Evolutionary conservation across 2,797 vertebrate genomes (phyloP), one percentile per base, ranked within the genome.

Genomic region (Melanitta fusca): DNA sequence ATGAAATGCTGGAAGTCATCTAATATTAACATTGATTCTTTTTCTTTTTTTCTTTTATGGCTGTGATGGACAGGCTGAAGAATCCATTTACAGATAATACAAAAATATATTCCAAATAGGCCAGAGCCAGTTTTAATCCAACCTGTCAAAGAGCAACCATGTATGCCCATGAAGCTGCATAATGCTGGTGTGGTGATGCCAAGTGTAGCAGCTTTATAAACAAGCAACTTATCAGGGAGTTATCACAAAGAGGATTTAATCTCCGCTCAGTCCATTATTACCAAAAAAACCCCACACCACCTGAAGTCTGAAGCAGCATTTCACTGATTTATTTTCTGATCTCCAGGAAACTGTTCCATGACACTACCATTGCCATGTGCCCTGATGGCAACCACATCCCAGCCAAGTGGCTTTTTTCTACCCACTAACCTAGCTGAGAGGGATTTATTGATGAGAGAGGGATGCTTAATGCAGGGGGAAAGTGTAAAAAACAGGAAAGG

Each of bases 341-440:
- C 45, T 60, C 38, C 11, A 38, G 62, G 28, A n/a, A 65, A 43
- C 15, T 6, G 7, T 8, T 47, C 8, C 49, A 17, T 0, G 0
- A 24, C 0, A 1, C 22, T 66, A 64, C 30, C 13, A 47, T 54
- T 15, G 3, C 28, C 51, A 22, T 0, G 0, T n/a, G 66, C 16
- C 56, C 36, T 56, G 56, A 58, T 8, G 11, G 47, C 8, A 3
- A 39, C 41, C 6, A 13, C 1, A 8, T 74, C 53, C 39, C 32
- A 32, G 57, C 58, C 74, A 13, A 69, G 36, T 4, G 53, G 13
- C 45, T 49, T 83, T 54, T 39, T 66, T 56, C 61, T 36, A 27
- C 6, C 21, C 19, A 9, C 28, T 12, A 45, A 51, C 7, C 24
- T 34, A 27, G 13, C 28, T 18, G n/a, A 61, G 39, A 17, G 22